Conservation (phyloP, 2,888 invertebrate genomes). For the Thereva unica region DNA sequence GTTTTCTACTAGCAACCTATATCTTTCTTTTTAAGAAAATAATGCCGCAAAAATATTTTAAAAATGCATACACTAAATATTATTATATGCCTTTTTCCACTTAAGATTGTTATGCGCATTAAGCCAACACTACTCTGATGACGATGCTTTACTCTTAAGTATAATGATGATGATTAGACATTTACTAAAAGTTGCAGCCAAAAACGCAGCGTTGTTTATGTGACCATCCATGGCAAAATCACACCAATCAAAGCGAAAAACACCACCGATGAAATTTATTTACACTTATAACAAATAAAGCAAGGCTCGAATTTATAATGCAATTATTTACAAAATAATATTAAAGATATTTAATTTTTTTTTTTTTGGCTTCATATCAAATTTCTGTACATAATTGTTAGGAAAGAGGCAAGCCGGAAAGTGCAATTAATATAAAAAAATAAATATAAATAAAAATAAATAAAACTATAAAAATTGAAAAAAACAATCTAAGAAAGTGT, state of each 20-base stretch:
- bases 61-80: too few species aligned
- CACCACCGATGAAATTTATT: constrained; percentile 33
- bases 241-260: constrained; percentile 17
- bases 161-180: too few species aligned
- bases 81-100: too few species aligned
- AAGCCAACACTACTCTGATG: too few species aligned
- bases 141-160: too few species aligned
- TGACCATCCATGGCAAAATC: not conserved
- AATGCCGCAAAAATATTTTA: too few species aligned
- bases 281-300: constrained; percentile 42
- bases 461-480: constrained; percentile 25
- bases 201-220: constrained; percentile 1
- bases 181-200: too few species aligned
- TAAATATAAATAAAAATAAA: constrained; percentile 20
- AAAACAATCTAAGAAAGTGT: constrained; percentile 8
- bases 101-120: too few species aligned
- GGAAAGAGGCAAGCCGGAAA: constrained; percentile 27
- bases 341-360: constrained; percentile 12
- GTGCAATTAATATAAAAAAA: constrained; percentile 11
- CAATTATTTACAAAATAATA: constrained; percentile 42
- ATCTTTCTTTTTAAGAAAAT: too few species aligned
- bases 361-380: too few species aligned
- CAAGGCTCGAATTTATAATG: constrained; percentile 46
- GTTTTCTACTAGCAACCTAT: too few species aligned
- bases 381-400: not conserved